Base-by-base conservation (phyloP, 1,140 invertebrate species). In the Nasonia vitripennis region DNA sequence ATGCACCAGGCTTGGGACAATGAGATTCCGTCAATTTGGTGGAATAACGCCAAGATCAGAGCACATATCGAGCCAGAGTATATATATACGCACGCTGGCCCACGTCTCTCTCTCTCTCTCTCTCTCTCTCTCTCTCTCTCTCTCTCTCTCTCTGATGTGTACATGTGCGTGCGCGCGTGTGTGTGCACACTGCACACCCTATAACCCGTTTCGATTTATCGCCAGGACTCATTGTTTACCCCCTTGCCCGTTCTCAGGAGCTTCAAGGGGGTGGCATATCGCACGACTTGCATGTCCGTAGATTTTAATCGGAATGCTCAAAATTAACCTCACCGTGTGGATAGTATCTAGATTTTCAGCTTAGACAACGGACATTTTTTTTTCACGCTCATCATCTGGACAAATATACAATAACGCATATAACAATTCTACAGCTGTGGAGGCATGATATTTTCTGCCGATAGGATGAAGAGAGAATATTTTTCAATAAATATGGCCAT, bases 131-230 rank as follows among this genome's bases (percentile, higher is more conserved):
- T 27, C 27, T 27, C 27, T 27, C 27, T 27, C 27, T 27, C 27
- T 27, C 27, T 27, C 27, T 2, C 27, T 27, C 27, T 27, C 27
- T 9, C 5, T 10, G 5, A 31, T 41, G 73, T 41, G 37, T 75
- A 45, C 20, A 75, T 45, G 3, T 7, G 55, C 17, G 27, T 27
- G 17, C 41, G 73, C 17, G 70, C 9, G 11, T 48, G 5, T 37
- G 68, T 31, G n/a, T 23, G 67, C 23, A 37, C 34, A 5, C 34
- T 37, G 67, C 6, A 68, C 23, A 75, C 55, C 6, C 55, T 55
- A 73, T 17, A 83, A 83, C 37, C 73, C 62, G 73, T 78, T 79
- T 84, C 67, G 20, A 78, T 78, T 79, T 79, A 62, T 84, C 41
- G 27, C 73, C 23, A 20, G 68, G 62, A 67, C 55, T 62, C 75